Conservation (phyloP, 2,113 vertebrate genomes). For the Pelusios castaneus region DNA sequence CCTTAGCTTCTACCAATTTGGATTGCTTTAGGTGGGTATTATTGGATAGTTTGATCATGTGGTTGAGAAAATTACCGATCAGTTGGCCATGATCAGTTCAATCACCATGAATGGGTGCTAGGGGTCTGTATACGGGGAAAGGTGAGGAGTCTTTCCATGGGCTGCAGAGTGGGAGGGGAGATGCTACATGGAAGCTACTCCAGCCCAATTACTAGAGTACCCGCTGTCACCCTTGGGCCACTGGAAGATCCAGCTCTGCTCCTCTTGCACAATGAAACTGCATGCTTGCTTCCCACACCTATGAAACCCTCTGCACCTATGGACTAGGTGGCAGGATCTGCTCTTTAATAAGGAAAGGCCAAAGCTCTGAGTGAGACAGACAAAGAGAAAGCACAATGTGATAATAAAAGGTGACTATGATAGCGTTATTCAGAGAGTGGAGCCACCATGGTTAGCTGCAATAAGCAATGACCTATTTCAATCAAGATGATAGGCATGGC, state of each 20-base stretch:
- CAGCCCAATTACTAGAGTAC: background rate
- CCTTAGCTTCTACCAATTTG: background rate
- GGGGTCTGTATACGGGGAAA: background rate
- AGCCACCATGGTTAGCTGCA: fast-evolving
- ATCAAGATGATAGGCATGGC: background rate
- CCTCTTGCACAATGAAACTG: no score
- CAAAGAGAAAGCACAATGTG: background rate
- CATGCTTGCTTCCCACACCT: no score
- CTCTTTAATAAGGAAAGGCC: background rate
- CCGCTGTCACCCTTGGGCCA: no score
- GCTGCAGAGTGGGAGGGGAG: background rate
- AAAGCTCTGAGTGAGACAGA: background rate
- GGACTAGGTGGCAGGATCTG: background rate
- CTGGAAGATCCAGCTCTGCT: no score
- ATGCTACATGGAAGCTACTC: background rate
- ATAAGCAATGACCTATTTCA: background rate
- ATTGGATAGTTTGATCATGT: background rate
- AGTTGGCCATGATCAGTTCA: background rate
- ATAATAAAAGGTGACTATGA: background rate
- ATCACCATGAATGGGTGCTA: background rate
- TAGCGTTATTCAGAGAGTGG: fast-evolving
- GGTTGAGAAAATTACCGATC: background rate
- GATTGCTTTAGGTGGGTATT: background rate
- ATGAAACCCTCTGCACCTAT: no score
- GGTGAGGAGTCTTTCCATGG: background rate